Conservation (phyloP, 2,113 vertebrate genomes). For the Notechis scutatus region DNA sequence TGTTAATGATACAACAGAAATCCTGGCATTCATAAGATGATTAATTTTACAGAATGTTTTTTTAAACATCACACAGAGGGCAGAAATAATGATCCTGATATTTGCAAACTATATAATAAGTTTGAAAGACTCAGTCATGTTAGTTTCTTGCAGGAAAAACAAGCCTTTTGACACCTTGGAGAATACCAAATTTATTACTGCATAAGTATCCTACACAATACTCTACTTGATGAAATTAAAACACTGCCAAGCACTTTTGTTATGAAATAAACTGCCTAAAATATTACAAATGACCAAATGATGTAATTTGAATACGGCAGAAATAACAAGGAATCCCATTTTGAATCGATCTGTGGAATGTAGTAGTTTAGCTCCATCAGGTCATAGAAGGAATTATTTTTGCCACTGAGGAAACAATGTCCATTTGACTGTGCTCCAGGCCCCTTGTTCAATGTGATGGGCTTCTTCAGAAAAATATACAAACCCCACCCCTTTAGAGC, state of each 20-base stretch:
- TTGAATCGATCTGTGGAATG: neutral
- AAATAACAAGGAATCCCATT: neutral
- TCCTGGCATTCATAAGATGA: neutral
- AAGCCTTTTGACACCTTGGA: neutral
- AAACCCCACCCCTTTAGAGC: neutral
- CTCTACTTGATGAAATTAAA: neutral
- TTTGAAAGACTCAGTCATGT: neutral
- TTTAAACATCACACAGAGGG: neutral
- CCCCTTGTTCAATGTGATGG: neutral
- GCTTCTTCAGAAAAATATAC: neutral
- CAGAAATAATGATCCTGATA: neutral
- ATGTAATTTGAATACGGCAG: neutral
- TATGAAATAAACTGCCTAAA: neutral
- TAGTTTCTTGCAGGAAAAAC: neutral
- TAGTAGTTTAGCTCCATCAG: neutral
- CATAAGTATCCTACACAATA: neutral
- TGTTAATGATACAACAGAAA: neutral
- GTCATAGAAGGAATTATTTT: neutral
- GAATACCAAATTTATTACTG: neutral
- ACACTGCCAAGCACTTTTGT: neutral
- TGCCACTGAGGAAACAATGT: neutral
- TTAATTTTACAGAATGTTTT: neutral
- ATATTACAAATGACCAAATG: neutral
- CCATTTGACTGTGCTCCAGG: neutral
- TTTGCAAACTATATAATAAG: neutral